These are phyloP conservation scores for Emmelina monodactyla DNA, from an alignment of 2,888 invertebrate species.

Conservation along the genomic window DNA sequence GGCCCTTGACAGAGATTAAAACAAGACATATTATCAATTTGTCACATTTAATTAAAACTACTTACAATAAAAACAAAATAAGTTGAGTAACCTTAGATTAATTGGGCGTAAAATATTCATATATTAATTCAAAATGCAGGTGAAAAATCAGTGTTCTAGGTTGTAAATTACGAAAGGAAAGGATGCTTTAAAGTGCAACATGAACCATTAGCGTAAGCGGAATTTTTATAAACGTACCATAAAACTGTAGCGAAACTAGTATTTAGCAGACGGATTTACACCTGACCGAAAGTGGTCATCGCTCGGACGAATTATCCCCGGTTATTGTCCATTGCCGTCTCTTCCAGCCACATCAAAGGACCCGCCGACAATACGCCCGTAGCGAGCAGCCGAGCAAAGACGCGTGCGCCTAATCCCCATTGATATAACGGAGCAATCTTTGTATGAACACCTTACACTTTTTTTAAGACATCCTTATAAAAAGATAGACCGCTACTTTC, in stretches of 20 bases:
- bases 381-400: slow-evolving; percentile 31
- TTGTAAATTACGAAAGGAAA: no score
- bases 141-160: no score
- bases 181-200: no score
- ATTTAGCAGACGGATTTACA: slow-evolving; percentile 39
- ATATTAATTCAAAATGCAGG: no score
- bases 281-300: slow-evolving; percentile 26
- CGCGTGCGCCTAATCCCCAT: slow-evolving; percentile 63
- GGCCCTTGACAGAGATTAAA: no score
- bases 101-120: no score
- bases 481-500: slow-evolving; percentile 49
- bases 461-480: slow-evolving; percentile 52
- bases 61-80: no score
- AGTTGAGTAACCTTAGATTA: no score
- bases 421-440: slow-evolving; percentile 56
- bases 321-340: slow-evolving; percentile 35
- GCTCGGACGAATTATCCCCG: slow-evolving; percentile 39
- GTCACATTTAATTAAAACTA: no score
- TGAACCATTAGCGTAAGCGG: no score
- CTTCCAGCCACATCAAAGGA: slow-evolving; percentile 57
- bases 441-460: slow-evolving; percentile 53
- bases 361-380: slow-evolving; percentile 40
- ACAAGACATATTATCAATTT: no score
- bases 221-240: slow-evolving; percentile 11
- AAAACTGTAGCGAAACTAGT: no score